Conservation (phyloP, 2,113 vertebrate species). For the Rhabdomys dilectus region DNA sequence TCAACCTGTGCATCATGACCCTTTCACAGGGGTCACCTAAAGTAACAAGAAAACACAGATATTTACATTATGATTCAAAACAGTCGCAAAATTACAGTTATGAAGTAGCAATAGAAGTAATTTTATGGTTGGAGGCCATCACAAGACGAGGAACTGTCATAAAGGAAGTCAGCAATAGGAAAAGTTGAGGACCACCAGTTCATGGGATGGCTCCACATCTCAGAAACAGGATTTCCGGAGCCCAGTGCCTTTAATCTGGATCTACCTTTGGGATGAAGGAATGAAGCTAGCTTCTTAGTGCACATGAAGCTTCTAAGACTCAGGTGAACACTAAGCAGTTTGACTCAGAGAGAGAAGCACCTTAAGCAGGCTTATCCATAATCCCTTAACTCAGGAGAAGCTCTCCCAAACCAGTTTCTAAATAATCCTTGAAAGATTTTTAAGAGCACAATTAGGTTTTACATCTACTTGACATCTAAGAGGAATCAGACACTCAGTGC, state of each 20-base stretch:
- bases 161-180: not conserved
- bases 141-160: not conserved
- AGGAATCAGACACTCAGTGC: slow-evolving; percentile 54
- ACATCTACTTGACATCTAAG: slow-evolving; percentile 50
- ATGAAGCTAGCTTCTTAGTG: slow-evolving; percentile 34
- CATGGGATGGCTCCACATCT: not conserved
- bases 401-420: slow-evolving; percentile 38
- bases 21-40: not conserved
- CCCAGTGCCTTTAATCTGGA: not conserved
- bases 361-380: slow-evolving; percentile 14
- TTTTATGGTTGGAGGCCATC: not conserved
- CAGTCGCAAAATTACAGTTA: not conserved
- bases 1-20: not conserved
- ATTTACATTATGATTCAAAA: not conserved
- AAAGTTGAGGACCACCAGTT: not conserved
- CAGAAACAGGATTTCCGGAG: slow-evolving; percentile 24
- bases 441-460: slow-evolving; percentile 60
- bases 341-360: slow-evolving; percentile 38
- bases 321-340: slow-evolving; percentile 16
- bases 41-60: not conserved
- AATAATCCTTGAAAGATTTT: slow-evolving; percentile 68
- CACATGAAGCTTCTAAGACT: not conserved
- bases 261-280: slow-evolving; percentile 53
- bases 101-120: not conserved
- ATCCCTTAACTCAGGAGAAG: slow-evolving; percentile 54